Evolutionary conservation across 2,797 vertebrate species (phyloP).

Genomic region (Peromyscus attwateri): DNA sequence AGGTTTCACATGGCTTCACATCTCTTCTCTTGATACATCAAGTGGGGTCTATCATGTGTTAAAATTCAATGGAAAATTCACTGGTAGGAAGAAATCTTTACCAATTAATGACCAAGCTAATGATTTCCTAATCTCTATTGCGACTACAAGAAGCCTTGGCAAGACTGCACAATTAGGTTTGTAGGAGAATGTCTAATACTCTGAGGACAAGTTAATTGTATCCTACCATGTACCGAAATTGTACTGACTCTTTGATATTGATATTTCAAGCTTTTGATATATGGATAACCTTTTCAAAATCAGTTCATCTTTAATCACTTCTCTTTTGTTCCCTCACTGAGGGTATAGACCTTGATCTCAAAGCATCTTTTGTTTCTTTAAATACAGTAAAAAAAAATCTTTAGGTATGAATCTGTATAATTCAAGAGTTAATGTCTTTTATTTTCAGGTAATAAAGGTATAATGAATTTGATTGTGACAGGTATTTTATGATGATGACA

Average conservation of each 20-base stretch:
- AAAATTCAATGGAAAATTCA: constrained; percentile 77
- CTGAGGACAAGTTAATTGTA: constrained; percentile 78
- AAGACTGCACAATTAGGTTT: constrained; percentile 65
- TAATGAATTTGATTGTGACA: constrained; percentile 11
- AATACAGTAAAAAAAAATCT: constrained; percentile 53
- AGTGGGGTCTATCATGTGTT: constrained; percentile 72
- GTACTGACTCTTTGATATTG: constrained; percentile 74
- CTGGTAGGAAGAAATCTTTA: constrained; percentile 73
- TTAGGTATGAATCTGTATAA: constrained; percentile 44
- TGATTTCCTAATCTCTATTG: constrained; percentile 65
- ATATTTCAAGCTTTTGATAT: constrained; percentile 70
- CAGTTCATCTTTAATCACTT: constrained; percentile 10
- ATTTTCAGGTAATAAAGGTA: constrained; percentile 45
- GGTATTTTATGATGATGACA: neutral
- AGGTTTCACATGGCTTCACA: constrained; percentile 60
- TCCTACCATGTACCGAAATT: constrained; percentile 43
- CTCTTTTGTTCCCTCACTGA: constrained; percentile 54
- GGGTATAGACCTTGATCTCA: constrained; percentile 49
- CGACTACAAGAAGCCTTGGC: constrained; percentile 61
- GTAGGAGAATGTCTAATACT: constrained; percentile 49
- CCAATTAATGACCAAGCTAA: constrained; percentile 63
- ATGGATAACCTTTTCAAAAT: constrained; percentile 71
- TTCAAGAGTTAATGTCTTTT: constrained; percentile 8
- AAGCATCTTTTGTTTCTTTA: constrained; percentile 72
- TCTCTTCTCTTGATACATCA: constrained; percentile 63